Evolutionary conservation across 2,888 invertebrate genomes (phyloP).

Genomic region (Cremastinae sp.): DNA sequence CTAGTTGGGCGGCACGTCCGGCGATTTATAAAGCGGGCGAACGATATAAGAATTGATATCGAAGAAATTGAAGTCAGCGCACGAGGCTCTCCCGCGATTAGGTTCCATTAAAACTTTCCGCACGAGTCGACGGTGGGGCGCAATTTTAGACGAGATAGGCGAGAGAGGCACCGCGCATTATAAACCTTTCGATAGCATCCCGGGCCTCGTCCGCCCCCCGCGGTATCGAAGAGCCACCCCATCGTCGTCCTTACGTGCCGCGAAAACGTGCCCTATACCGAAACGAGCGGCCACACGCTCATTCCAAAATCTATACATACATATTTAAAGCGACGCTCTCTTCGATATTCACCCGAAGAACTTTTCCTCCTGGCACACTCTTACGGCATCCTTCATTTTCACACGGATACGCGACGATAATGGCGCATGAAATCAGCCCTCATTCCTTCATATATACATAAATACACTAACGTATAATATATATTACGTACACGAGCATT

Average conservation of each 20-base stretch:
- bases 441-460: not conserved
- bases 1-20: slow-evolving; percentile 5
- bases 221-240: slow-evolving; percentile 20
- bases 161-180: slow-evolving; percentile 13
- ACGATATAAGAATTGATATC: slow-evolving; percentile 45
- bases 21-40: slow-evolving; percentile 17
- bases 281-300: slow-evolving; percentile 1
- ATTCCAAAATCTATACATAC: not conserved
- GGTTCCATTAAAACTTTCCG: slow-evolving; percentile 65
- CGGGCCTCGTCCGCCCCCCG: not conserved
- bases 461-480: not conserved
- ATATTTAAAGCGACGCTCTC: slow-evolving; percentile 25
- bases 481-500: no score
- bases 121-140: slow-evolving; percentile 56
- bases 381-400: slow-evolving; percentile 54
- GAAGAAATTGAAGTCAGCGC: slow-evolving; percentile 50
- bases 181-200: slow-evolving; percentile 13
- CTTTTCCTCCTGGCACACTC: slow-evolving; percentile 47
- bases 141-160: slow-evolving; percentile 53
- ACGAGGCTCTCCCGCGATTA: slow-evolving; percentile 55
- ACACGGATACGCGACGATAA: slow-evolving; percentile 57
- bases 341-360: slow-evolving; percentile 51
- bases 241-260: slow-evolving; percentile 34
- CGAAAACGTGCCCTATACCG: slow-evolving; percentile 45
- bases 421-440: slow-evolving; percentile 53